Evolutionary conservation across 2,888 invertebrate species (phyloP).

Genomic region (Plutella xylostella): DNA sequence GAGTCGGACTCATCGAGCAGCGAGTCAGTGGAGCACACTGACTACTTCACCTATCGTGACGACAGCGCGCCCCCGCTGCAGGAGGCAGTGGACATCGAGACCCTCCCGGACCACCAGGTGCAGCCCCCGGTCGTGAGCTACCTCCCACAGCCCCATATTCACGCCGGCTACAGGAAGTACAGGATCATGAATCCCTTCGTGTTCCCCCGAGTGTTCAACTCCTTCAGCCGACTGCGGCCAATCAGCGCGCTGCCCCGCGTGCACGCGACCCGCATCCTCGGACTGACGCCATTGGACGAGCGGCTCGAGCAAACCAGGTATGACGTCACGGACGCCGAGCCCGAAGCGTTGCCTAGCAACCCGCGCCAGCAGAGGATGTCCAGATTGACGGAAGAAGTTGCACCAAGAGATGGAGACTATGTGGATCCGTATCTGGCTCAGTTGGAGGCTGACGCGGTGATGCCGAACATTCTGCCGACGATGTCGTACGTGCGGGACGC

Average conservation of each 20-base stretch:
- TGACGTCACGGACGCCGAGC: not conserved
- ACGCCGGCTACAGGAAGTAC: not conserved
- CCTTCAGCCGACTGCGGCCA: constrained; percentile 7
- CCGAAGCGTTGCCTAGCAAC: not conserved
- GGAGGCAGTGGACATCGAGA: too few species aligned
- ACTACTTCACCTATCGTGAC: not conserved
- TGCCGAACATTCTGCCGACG: constrained; percentile 49
- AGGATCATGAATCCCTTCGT: not conserved
- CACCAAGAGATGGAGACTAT: constrained; percentile 13
- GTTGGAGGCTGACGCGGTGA: constrained; percentile 36
- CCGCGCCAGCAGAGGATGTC: not conserved
- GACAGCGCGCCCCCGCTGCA: not conserved
- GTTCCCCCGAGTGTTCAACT: not conserved
- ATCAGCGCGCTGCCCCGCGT: constrained; percentile 26
- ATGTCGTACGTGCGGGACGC: constrained; percentile 28
- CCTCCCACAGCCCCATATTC: not conserved
- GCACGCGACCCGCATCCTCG: constrained; percentile 24
- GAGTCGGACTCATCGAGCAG: not conserved
- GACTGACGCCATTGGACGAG: constrained; percentile 18
- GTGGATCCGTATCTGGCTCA: constrained; percentile 25
- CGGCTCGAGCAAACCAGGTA: too few species aligned
- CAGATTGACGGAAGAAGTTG: not conserved
- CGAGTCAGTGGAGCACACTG: not conserved
- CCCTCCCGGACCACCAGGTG: too few species aligned
- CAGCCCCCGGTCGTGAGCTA: not conserved